Base-by-base conservation (phyloP, 2,888 invertebrate species). In the Formica aserva region DNA sequence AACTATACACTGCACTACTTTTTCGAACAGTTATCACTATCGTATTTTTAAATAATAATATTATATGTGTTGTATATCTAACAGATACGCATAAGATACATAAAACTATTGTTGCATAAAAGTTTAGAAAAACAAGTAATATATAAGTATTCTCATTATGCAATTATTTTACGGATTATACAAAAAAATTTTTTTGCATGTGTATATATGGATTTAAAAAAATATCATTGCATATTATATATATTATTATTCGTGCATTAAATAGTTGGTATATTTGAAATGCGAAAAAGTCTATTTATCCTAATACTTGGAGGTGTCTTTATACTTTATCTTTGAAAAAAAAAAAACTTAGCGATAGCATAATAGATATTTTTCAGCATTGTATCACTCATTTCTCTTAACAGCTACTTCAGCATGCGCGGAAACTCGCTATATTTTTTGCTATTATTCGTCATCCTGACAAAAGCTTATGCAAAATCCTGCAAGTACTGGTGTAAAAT, bases 401-500 rank as follows among this genome's bases (percentile, higher is more conserved):
- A 52, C 52, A n/a, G n/a, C n/a, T 52, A 26, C 15, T 26, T 48
- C 62, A 45, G 22, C 15, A 80, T 80, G 78, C 72, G 55, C 13
- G 18, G 78, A 45, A 80, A 22, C 22, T 71, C 60, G 13, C 29
- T 81, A 76, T 75, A 29, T 2, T 63, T 82, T 1, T 26, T 83
- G 0, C 15, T 76, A n/a, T 15, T 75, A 8, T 45, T 48, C 13
- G 13, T 13, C 55, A 41, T 48, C 29, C 45, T 69, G 13, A 66
- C 55, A 15, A 52, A 63, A 26, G 78, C 72, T 26, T n/a, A 55
- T 26, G 41, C 5, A 26, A 74, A 63, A 11, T 82, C 63, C 22
- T 92, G 92, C 84, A 91, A 82, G 80, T 92, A 92, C 66, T 92
- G 92, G 92, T 92, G 92, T 76, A 91, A 84, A 38, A 81, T 87